Evolutionary conservation across 2,113 vertebrate species (phyloP).

Genomic region (Indri indri): DNA sequence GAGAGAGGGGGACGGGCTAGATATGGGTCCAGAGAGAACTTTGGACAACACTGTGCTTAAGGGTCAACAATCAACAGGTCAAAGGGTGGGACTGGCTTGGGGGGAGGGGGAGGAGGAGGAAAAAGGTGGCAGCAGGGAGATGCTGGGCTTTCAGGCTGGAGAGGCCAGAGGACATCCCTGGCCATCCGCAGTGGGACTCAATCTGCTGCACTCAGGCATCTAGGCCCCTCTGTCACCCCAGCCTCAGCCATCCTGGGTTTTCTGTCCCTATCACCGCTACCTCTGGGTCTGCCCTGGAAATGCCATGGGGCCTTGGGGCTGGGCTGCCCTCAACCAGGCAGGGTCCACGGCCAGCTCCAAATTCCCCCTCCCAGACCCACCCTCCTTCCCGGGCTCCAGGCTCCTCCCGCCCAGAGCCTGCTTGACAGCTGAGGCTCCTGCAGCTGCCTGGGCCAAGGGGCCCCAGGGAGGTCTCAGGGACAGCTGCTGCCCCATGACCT

Average conservation of each 20-base stretch:
- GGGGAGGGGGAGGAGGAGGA: background rate
- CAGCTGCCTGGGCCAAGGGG: conserved; percentile 37
- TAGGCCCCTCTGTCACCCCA: background rate
- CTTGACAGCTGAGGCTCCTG: conserved; percentile 58
- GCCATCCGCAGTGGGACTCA: background rate
- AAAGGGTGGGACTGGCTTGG: background rate
- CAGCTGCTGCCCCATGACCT: conserved; percentile 57
- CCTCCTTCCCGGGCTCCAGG: background rate
- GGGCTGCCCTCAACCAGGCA: background rate
- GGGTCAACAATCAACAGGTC: background rate
- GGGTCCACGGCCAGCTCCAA: background rate
- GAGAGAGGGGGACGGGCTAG: too few relatives aligned
- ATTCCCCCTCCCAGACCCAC: background rate
- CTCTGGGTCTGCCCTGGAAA: background rate
- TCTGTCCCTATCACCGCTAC: background rate
- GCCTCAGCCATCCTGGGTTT: background rate
- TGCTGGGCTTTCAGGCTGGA: background rate
- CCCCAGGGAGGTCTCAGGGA: background rate
- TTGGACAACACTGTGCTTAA: background rate
- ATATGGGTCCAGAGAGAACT: too few relatives aligned
- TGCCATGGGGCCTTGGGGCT: background rate
- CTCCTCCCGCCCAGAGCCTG: background rate
- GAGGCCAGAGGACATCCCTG: background rate
- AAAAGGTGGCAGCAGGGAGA: background rate
- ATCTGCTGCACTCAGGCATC: background rate